Base-by-base conservation (phyloP, 2,797 vertebrate species). In the Huso huso region DNA sequence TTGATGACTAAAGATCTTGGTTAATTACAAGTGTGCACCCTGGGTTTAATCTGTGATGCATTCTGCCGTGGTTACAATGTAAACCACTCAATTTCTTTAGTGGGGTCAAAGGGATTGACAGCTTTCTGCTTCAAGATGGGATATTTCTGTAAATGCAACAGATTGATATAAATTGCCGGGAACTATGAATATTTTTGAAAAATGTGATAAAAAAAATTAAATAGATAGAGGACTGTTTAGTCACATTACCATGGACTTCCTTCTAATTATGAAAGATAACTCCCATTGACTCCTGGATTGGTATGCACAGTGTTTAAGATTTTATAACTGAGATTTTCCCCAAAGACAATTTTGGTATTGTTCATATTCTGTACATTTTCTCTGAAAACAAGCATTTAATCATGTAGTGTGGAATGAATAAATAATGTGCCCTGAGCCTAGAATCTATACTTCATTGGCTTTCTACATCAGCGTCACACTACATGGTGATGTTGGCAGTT, bases 1-100 rank as follows among this genome's bases (percentile, higher is more conserved):
- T 73, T 77, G 76, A 79, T 81, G 77, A 84, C 75, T 75, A 80
- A 74, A 76, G 84, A 86, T 85, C 68, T 73, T 75, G 69, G 74
- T 71, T 77, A 84, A 87, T 86, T 84, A 82, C 72, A 65, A 57
- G 10, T 61, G 62, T 75, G 71, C 71, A 77, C 70, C 73, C 78
- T 63, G 73, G 77, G 70, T 77, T 85, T 83, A 74, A 76, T 81
- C 70, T 77, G 70, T 65, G 72, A 80, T 82, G 68, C 62, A 75
- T 73, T 71, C 64, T 50, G 76, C 66, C 78, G 64, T 75, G 70
- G 73, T 77, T 78, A 72, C 74, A 78, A 79, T 76, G 71, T 51
- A 75, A 77, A 77, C 64, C 66, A 75, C 70, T 78, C 75, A 65
- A 62, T 77, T 70, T 63, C 75, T 76, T 70, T 72, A 15, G 1